These are phyloP conservation scores for Nothoprocta pentlandii DNA, from an alignment of 2,113 vertebrate species.

Conservation along the genomic window DNA sequence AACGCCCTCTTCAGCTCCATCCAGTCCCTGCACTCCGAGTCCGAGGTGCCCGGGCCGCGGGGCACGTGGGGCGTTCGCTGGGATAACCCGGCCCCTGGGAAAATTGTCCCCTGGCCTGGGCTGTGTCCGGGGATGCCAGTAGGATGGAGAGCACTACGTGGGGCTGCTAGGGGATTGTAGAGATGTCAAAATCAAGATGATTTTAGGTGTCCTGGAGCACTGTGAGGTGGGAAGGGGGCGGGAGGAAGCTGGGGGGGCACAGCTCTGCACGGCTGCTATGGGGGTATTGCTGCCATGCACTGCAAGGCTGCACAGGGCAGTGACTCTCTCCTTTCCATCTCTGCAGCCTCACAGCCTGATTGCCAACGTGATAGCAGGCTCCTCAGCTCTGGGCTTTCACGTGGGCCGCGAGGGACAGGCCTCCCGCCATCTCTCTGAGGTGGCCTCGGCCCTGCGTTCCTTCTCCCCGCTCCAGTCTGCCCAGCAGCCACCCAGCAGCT, in stretches of 20 bases:
- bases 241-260: neutral
- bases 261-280: neutral
- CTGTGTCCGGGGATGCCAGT: neutral
- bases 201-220: neutral
- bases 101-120: neutral
- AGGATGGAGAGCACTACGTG: too few species aligned
- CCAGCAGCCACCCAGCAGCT: conserved; percentile 79
- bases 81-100: neutral
- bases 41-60: conserved; percentile 79
- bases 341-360: conserved; percentile 93
- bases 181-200: neutral
- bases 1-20: conserved; percentile 86
- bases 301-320: neutral
- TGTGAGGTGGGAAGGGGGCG: neutral
- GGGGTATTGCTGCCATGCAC: neutral
- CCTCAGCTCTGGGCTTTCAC: conserved; percentile 85
- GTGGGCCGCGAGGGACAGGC: conserved; percentile 84
- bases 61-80: neutral
- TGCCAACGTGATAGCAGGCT: conserved; percentile 88
- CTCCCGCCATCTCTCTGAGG: conserved; percentile 85
- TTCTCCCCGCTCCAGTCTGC: conserved; percentile 89
- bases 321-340: neutral
- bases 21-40: conserved; percentile 87
- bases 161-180: neutral
- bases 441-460: conserved; percentile 89